These are phyloP conservation scores for Macrocentrus cingulum DNA, from an alignment of 1,140 invertebrate species.

Conservation along the genomic window DNA sequence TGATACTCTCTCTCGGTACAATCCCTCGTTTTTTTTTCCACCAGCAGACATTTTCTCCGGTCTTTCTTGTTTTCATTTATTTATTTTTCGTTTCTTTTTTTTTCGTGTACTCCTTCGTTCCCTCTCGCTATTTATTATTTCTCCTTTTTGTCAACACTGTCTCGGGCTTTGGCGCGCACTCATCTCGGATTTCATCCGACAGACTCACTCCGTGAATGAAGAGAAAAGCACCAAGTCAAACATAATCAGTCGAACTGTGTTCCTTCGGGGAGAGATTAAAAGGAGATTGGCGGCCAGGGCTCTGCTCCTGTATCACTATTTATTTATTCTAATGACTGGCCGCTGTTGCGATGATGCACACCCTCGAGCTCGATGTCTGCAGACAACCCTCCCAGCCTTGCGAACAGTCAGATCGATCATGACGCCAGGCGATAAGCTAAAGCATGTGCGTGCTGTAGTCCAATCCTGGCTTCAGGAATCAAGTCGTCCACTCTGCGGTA, in stretches of 20 bases:
- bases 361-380: no score
- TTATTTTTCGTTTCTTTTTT: conserved; percentile 1
- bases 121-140: conserved; percentile 13
- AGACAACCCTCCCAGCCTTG: background rate
- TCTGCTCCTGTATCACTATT: no score
- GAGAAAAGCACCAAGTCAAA: conserved; percentile 45
- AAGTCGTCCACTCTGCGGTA: conserved; percentile 3
- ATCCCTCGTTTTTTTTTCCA: conserved; percentile 1
- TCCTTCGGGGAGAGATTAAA: background rate
- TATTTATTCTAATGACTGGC: no score
- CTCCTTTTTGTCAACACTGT: conserved; percentile 17
- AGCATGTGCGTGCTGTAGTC: conserved; percentile 7
- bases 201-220: conserved; percentile 11
- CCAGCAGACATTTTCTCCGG: conserved; percentile 8
- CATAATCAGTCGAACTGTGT: conserved; percentile 45
- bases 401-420: conserved; percentile 9
- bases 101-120: background rate
- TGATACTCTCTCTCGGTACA: conserved; percentile 27
- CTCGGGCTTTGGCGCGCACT: background rate
- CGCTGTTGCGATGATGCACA: no score
- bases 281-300: background rate
- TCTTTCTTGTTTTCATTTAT: conserved; percentile 1
- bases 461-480: background rate
- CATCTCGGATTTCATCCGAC: conserved; percentile 21
- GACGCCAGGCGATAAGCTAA: conserved; percentile 3